Percentiles rank a stretch among this genome's conserved stretches.
phyloP scores from a whole-genome alignment of 2,888 invertebrate species.

The Leucania comma region DNA sequence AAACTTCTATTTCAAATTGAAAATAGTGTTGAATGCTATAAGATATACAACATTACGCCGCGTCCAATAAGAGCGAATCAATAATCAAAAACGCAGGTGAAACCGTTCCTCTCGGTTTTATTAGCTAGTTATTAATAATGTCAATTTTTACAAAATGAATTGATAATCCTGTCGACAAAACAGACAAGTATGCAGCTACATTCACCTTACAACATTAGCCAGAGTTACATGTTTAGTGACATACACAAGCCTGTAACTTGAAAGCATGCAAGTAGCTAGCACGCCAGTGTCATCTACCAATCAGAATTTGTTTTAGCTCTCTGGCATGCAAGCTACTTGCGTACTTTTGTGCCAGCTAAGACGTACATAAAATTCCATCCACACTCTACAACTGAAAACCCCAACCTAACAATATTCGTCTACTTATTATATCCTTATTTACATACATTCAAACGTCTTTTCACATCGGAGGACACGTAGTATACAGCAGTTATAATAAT shows the following conservation, averaged over 20 bases:
- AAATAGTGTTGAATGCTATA: no score
- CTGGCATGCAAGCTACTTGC: background rate
- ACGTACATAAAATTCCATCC: constrained; percentile 14
- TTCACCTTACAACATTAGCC: no score
- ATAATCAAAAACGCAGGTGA: no score
- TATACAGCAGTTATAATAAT: constrained; percentile 60
- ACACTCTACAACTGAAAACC: constrained; percentile 36
- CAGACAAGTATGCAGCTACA: background rate
- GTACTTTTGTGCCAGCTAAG: background rate
- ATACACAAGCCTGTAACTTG: no score
- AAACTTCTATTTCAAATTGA: no score
- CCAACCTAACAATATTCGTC: constrained; percentile 65
- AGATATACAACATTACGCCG: no score
- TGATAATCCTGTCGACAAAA: background rate
- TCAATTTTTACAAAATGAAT: background rate
- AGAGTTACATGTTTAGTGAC: background rate
- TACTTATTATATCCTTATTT: constrained; percentile 76
- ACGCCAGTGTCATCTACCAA: no score
- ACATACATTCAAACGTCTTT: constrained; percentile 74
- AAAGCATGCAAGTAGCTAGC: no score
- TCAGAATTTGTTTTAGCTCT: no score
- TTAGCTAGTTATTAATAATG: no score
- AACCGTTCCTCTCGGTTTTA: no score
- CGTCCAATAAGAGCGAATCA: no score
- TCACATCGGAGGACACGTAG: constrained; percentile 65